Percentiles rank a stretch among this genome's conserved stretches.
These are phyloP conservation scores for Epirrhoe tristata DNA, from an alignment of 2,888 invertebrate genomes.

Conservation along the genomic window DNA sequence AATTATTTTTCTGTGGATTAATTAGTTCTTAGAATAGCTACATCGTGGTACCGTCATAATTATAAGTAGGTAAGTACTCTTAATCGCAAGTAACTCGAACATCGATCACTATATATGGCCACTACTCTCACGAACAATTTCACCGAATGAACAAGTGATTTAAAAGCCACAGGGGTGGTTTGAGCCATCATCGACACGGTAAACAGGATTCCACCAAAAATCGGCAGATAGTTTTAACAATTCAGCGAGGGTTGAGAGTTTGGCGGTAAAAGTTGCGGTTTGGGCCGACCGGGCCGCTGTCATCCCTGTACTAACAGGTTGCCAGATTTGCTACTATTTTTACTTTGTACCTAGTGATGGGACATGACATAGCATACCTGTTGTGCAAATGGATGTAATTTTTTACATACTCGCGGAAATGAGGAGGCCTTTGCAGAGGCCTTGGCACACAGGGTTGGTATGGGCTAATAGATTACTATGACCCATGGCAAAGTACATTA, in stretches of 20 bases:
- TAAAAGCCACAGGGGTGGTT: conserved; percentile 18
- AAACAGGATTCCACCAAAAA: conserved; percentile 43
- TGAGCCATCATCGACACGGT: conserved; percentile 23
- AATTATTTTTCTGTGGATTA: too few species aligned
- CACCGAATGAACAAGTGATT: conserved; percentile 21
- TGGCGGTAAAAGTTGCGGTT: conserved; percentile 63
- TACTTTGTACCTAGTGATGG: conserved; percentile 78
- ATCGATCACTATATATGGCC: not conserved
- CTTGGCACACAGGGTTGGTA: too few species aligned
- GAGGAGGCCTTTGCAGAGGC: too few species aligned
- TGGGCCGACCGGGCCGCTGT: conserved; percentile 49
- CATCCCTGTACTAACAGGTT: conserved; percentile 76
- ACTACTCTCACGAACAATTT: conserved; percentile 11
- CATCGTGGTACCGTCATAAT: too few species aligned
- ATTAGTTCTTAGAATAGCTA: too few species aligned
- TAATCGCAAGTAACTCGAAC: not conserved
- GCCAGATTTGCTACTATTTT: conserved; percentile 82
- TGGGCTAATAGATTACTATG: too few species aligned
- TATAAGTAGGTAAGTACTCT: too few species aligned
- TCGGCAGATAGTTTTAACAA: conserved; percentile 56
- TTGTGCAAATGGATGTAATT: conserved; percentile 52
- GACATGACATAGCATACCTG: conserved; percentile 76
- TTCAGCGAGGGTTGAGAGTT: conserved; percentile 55
- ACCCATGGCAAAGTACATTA: too few species aligned
- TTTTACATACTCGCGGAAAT: not conserved